Percentiles rank a stretch among this genome's conserved stretches.
phyloP scores from a whole-genome alignment of 2,888 invertebrate genomes.

The Drosophila algonquin region DNA sequence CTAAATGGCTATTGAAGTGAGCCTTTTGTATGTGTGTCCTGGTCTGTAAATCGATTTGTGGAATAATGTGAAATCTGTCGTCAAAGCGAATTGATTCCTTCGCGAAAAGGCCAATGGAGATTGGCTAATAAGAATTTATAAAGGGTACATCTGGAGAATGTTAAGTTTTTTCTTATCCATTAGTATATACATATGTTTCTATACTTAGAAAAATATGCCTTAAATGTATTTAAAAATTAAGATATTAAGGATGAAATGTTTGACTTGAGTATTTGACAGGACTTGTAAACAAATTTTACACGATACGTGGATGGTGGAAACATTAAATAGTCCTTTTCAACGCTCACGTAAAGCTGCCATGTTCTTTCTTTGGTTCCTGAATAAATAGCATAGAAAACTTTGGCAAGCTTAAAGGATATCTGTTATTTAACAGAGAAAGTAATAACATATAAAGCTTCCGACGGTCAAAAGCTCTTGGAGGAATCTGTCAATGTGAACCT shows the following conservation, averaged over 20 bases:
- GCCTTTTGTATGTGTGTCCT: slow-evolving; percentile 8
- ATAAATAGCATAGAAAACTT: neutral
- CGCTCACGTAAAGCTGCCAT: neutral
- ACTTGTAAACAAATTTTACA: neutral
- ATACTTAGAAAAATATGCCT: no score
- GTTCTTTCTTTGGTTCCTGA: neutral
- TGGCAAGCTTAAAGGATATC: neutral
- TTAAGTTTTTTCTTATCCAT: neutral
- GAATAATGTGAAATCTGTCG: slow-evolving; percentile 9
- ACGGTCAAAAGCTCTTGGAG: neutral
- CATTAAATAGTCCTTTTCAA: neutral
- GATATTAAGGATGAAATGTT: neutral
- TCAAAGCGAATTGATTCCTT: neutral
- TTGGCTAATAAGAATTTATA: neutral
- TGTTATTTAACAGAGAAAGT: neutral
- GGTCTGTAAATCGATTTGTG: slow-evolving; percentile 22
- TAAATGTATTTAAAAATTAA: no score
- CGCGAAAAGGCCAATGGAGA: neutral
- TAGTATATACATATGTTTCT: neutral
- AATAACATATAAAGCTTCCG: neutral
- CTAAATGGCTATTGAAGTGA: slow-evolving; percentile 22
- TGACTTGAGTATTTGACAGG: neutral
- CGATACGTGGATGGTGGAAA: neutral
- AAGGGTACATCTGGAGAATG: neutral
- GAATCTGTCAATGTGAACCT: neutral